These are phyloP conservation scores for Spicauda simplicius DNA, from an alignment of 2,888 invertebrate species.

Conservation along the genomic window DNA sequence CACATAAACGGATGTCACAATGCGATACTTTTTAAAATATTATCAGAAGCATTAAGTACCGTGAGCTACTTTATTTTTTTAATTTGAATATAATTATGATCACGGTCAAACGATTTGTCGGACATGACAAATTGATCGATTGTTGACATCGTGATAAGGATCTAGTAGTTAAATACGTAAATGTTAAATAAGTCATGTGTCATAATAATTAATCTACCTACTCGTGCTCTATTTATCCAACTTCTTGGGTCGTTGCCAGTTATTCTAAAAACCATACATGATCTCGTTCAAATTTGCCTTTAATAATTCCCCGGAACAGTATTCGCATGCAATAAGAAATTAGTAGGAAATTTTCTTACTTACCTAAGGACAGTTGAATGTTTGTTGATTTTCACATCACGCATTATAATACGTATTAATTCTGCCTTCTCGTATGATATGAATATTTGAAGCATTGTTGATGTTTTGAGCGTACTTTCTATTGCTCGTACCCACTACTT, in stretches of 20 bases:
- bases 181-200: conserved; percentile 64
- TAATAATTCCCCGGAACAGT: conserved; percentile 42
- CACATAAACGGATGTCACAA: conserved; percentile 29
- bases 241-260: conserved; percentile 69
- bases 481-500: too few species aligned
- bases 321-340: conserved; percentile 8
- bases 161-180: conserved; percentile 58
- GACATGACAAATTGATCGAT: conserved; percentile 55
- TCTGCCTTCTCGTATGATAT: too few species aligned
- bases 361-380: not conserved
- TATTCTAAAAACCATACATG: conserved; percentile 74
- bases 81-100: conserved; percentile 19
- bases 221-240: conserved; percentile 70
- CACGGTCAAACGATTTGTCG: conserved; percentile 40
- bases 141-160: conserved; percentile 61
- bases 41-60: conserved; percentile 19
- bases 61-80: conserved; percentile 23
- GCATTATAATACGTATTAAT: too few species aligned
- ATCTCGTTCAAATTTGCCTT: conserved; percentile 62
- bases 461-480: too few species aligned
- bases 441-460: too few species aligned
- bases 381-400: not conserved
- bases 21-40: conserved; percentile 21
- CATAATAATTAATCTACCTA: conserved; percentile 76
- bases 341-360: conserved; percentile 19